Evolutionary conservation across 2,888 invertebrate species (phyloP).

Genomic region (Priocnemis perturbator): DNA sequence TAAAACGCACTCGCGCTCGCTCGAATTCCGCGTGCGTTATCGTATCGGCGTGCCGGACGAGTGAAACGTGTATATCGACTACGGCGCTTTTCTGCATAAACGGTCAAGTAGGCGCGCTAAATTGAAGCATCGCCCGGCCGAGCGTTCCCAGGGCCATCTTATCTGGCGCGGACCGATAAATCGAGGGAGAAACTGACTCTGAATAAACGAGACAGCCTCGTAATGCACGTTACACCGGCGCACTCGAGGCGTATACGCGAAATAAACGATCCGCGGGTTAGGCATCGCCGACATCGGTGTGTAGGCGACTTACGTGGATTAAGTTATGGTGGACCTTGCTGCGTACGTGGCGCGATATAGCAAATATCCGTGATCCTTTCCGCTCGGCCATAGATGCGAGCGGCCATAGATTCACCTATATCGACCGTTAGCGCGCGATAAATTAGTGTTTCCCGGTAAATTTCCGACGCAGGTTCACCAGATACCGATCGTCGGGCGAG

Average conservation of each 20-base stretch:
- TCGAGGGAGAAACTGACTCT: constrained; percentile 45
- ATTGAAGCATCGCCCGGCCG: constrained; percentile 25
- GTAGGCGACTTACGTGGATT: constrained; percentile 60
- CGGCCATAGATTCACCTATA: constrained; percentile 29
- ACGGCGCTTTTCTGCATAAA: too few relatives aligned
- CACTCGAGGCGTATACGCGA: constrained; percentile 46
- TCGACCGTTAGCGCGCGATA: constrained; percentile 35
- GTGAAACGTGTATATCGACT: background rate
- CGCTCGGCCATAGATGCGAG: constrained; percentile 30
- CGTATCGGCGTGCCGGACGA: background rate
- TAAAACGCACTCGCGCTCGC: too few relatives aligned
- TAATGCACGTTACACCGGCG: constrained; percentile 43
- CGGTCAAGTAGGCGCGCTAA: constrained; percentile 21
- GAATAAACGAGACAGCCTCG: constrained; percentile 52
- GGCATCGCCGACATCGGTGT: constrained; percentile 46
- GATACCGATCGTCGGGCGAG: too few relatives aligned
- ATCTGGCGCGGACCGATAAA: constrained; percentile 45
- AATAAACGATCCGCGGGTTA: constrained; percentile 55
- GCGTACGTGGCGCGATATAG: constrained; percentile 49
- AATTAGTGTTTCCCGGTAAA: background rate
- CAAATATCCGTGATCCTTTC: constrained; percentile 41
- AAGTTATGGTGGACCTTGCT: constrained; percentile 61
- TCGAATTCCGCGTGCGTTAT: background rate
- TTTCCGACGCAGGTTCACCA: background rate
- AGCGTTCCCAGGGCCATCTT: constrained; percentile 40